Base-by-base conservation (phyloP, 2,113 vertebrate species). In the Zootoca vivipara region DNA sequence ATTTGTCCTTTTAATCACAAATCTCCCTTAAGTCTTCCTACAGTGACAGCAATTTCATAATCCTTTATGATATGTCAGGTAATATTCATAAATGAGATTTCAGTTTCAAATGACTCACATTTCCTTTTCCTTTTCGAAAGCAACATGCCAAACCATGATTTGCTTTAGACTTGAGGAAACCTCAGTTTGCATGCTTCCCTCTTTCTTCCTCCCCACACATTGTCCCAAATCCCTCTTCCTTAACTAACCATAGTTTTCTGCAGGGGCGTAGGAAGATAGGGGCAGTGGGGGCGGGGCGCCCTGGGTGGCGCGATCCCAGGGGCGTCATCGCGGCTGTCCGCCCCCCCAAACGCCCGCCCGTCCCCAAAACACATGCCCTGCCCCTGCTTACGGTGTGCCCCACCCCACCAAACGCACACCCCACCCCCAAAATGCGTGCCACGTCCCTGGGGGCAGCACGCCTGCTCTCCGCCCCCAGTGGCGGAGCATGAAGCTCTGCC, bases 1-100 rank as follows among this genome's bases (percentile, higher is more conserved):
- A 82, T 92, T 91, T 84, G 16, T 86, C 5, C 33, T 89, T 89
- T 92, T 88, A 90, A 89, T 85, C 77, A 83, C 1, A 83, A 67
- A 42, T 85, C 72, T 46, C 74, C 58, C 52, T 82, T 87, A 82
- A 62, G 13, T 16, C 87, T 86, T 93, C 87, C 38, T 89, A 62
- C 10, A 79, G 16, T 82, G 30, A 62, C 12, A 87, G 38, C 20
- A 83, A 69, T 70, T 62, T 90, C 69, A 73, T 26, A 89, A 83
- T 5, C 10, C n/a, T 90, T 89, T 92, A 15, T 92, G 35, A 30
- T 46, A 83, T 46, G 73, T 1, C 3, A 91, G 20, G 58, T 33
- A 70, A 64, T 26, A 78, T 78, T 64, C 35, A 65, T 86, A 16
- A 85, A 84, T 58, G 1, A 18, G 87, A 91, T 78, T 86, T 90